Evolutionary conservation across 92 coral and sea anemone species (phyloP).

Genomic region (Bergia sp.): DNA sequence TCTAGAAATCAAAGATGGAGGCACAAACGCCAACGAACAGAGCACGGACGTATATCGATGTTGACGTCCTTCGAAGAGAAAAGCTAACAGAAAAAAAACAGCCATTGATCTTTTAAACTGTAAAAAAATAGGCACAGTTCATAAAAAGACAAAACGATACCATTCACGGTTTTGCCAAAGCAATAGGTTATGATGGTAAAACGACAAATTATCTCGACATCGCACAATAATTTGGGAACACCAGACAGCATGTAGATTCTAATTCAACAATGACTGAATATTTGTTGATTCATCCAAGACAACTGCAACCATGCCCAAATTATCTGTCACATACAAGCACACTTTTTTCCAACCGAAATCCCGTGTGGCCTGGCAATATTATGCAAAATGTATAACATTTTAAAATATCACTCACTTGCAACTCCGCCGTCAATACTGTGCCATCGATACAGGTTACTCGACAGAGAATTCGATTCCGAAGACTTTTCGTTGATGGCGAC

Average conservation of each 20-base stretch:
- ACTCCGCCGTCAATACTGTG: slow-evolving; percentile 80
- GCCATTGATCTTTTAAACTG: slow-evolving; percentile 2
- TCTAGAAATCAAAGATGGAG: background rate
- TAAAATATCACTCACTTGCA: slow-evolving; percentile 68
- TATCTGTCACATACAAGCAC: background rate
- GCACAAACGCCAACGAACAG: background rate
- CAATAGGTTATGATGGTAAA: background rate
- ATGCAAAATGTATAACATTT: background rate
- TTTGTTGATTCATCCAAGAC: background rate
- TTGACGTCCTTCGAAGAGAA: background rate
- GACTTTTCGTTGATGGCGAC: slow-evolving; percentile 64
- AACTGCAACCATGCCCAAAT: background rate
- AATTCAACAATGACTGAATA: background rate
- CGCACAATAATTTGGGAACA: background rate
- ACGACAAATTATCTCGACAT: background rate
- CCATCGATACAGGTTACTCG: slow-evolving; percentile 91
- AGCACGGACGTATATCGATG: background rate
- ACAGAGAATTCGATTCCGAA: slow-evolving; percentile 84
- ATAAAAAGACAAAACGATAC: background rate
- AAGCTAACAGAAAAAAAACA: background rate
- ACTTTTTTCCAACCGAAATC: background rate
- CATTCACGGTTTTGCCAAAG: background rate
- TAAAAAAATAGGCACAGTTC: background rate
- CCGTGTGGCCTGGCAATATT: background rate
- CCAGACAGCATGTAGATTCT: background rate